These are phyloP conservation scores for Ploceus nigricollis DNA, from an alignment of 2,113 vertebrate genomes.

Conservation along the genomic window DNA sequence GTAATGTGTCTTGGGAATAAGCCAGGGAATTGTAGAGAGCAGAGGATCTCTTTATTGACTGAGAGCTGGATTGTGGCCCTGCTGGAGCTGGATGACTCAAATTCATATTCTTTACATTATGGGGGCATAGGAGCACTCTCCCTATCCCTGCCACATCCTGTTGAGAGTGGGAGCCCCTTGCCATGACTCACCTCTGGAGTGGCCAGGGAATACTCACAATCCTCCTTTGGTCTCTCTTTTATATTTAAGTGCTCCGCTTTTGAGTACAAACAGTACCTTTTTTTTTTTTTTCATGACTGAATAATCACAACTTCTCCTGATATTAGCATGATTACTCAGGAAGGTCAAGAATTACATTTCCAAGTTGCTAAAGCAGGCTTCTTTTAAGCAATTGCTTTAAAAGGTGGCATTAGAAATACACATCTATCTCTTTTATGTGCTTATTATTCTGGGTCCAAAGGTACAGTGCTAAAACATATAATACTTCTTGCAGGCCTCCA, in stretches of 20 bases:
- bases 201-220: neutral
- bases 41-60: neutral
- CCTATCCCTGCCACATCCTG: neutral
- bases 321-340: conserved; percentile 34
- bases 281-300: neutral
- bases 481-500: neutral
- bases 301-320: conserved; percentile 4
- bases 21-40: neutral
- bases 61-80: neutral
- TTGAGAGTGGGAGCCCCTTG: neutral
- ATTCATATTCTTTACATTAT: neutral
- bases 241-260: neutral
- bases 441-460: conserved; percentile 43
- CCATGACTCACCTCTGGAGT: neutral
- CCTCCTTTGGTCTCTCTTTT: neutral
- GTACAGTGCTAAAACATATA: neutral
- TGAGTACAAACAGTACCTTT: neutral
- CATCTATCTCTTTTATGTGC: conserved; percentile 61
- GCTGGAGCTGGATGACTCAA: neutral
- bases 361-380: neutral
- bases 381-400: conserved; percentile 44
- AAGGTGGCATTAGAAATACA: conserved; percentile 24
- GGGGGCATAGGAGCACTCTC: neutral
- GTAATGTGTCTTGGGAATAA: neutral
- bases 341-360: conserved; percentile 46